Evolutionary conservation across 2,888 invertebrate species (phyloP).

Genomic region (Callinectes sapidus): DNA sequence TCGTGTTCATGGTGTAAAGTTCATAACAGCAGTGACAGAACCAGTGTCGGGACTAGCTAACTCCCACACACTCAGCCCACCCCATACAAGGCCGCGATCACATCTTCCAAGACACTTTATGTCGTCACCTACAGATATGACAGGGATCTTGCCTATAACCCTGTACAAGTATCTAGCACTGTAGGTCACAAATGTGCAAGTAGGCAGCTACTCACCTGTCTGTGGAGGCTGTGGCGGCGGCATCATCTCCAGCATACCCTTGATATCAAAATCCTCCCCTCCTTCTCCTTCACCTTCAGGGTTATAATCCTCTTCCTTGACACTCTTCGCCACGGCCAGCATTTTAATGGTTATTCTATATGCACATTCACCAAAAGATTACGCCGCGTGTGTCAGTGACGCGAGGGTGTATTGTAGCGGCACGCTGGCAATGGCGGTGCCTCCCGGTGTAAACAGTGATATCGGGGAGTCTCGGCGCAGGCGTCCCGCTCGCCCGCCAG

Average conservation of each 20-base stretch:
- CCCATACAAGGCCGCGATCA: too few relatives aligned
- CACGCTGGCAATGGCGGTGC: constrained; percentile 2
- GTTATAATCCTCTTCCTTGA: background rate
- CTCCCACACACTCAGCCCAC: too few relatives aligned
- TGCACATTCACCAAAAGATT: background rate
- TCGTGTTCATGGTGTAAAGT: too few relatives aligned
- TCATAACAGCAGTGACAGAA: too few relatives aligned
- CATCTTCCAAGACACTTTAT: too few relatives aligned
- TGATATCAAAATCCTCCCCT: background rate
- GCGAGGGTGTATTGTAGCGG: background rate
- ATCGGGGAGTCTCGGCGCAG: background rate
- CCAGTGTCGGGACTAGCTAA: too few relatives aligned
- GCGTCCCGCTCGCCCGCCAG: background rate
- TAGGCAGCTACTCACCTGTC: background rate
- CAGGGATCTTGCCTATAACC: too few relatives aligned
- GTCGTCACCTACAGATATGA: too few relatives aligned
- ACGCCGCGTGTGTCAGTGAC: background rate
- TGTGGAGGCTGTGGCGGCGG: background rate
- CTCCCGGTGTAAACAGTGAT: background rate
- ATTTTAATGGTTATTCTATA: background rate
- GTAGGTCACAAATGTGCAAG: background rate
- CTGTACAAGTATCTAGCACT: too few relatives aligned
- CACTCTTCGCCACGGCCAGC: background rate
- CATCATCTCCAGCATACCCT: background rate
- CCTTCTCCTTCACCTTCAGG: background rate